Evolutionary conservation across 2,113 vertebrate species (phyloP).

Genomic region (Chionomys nivalis): DNA sequence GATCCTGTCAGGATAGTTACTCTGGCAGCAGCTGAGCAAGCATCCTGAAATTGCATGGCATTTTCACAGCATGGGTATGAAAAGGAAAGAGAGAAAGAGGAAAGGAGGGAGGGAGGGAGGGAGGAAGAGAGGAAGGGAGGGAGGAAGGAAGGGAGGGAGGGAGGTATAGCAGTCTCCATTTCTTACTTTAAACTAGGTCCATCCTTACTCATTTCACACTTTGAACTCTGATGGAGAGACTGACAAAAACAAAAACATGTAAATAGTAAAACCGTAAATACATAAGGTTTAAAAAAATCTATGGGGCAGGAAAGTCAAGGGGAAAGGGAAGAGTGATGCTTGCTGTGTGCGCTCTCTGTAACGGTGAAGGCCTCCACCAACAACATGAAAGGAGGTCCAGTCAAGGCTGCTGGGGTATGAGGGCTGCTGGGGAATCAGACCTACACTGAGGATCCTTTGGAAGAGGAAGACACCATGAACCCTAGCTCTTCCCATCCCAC

Average conservation of each 20-base stretch:
- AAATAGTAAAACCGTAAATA: not conserved
- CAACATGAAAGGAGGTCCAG: not conserved
- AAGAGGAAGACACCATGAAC: not conserved
- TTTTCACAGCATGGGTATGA: too few species aligned
- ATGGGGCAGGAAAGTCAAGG: not conserved
- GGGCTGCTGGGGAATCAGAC: not conserved
- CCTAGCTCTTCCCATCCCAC: not conserved
- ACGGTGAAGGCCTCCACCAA: slow-evolving; percentile 34
- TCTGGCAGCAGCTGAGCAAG: not conserved
- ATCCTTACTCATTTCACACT: not conserved
- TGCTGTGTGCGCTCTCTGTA: not conserved
- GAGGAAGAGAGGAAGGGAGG: too few species aligned
- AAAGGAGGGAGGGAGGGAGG: too few species aligned
- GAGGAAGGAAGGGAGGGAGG: too few species aligned
- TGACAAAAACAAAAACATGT: not conserved
- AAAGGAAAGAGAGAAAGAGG: not conserved
- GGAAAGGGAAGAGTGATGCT: not conserved
- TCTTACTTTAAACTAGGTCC: not conserved
- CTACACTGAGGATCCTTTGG: not conserved
- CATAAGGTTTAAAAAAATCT: slow-evolving; percentile 16
- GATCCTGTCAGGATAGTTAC: not conserved
- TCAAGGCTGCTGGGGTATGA: not conserved
- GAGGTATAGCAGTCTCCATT: not conserved
- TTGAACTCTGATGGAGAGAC: not conserved
- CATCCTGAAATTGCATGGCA: not conserved